Conservation (phyloP, 2,797 vertebrate genomes). For the Valencia hispanica region DNA sequence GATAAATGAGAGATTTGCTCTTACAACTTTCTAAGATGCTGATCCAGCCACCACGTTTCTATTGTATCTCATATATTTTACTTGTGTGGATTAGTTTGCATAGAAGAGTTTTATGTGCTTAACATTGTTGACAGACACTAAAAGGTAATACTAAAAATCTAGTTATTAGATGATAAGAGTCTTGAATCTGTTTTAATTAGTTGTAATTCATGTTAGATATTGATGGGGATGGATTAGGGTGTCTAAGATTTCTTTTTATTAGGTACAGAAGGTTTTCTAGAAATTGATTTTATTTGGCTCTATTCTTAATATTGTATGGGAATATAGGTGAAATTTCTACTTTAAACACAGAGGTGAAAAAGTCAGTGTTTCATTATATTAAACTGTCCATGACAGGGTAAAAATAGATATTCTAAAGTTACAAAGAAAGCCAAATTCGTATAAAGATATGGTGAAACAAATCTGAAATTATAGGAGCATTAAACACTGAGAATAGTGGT, state of each 20-base stretch:
- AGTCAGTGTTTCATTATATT: neutral
- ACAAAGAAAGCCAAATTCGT: neutral
- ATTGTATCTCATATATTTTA: neutral
- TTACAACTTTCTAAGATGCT: neutral
- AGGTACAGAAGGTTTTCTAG: neutral
- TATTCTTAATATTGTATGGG: too few species aligned
- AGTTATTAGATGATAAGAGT: neutral
- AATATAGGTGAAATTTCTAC: too few species aligned
- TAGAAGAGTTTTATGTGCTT: neutral
- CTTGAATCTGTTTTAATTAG: neutral
- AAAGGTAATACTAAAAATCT: neutral
- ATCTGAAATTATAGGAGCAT: too few species aligned
- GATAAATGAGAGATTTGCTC: neutral
- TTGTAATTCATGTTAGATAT: neutral
- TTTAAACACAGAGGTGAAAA: too few species aligned
- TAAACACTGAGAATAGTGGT: too few species aligned
- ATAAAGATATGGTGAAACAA: neutral
- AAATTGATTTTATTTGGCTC: neutral
- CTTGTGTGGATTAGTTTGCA: neutral
- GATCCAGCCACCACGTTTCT: conserved; percentile 39
- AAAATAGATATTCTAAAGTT: neutral
- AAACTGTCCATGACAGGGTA: neutral
- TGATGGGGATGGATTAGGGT: neutral
- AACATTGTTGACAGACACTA: neutral
- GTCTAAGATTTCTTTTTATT: neutral